Evolutionary conservation across 2,797 vertebrate species (phyloP), one percentile per base, ranked within the genome.

Genomic region (Spea hammondii): DNA sequence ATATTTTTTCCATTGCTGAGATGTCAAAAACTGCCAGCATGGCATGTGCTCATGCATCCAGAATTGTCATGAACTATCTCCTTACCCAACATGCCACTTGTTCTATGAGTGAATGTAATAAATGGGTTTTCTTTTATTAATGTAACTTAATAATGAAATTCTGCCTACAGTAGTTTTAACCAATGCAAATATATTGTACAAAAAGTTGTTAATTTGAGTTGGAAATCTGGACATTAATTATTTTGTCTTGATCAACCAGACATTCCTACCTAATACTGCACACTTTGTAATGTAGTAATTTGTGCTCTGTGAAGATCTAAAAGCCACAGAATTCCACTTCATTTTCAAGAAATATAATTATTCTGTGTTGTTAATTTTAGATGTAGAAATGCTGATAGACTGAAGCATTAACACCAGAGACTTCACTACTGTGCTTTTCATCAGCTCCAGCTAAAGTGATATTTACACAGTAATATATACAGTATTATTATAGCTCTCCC

Each of bases 331-430:
- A 81, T 53, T 76, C 70, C 80, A 83, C 32, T 59, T 66, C 62
- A 57, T 4, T 85, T 83, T 76, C 84, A 85, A 82, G 65, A 81
- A 82, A 85, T 77, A 83, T 80, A 85, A 79, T 75, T 78, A 86
- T 83, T 85, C 48, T 17, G 46, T 86, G 81, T 80, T 85, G 84
- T 79, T 86, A 86, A 85, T 83, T 86, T 87, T 86, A 86, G 82
- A 80, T 62, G 45, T 11, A 50, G 84, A 44, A 80, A 85, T 85
- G 81, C 73, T 86, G 85, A 81, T 70, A 85, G 79, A 64, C 71
- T 85, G 85, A 86, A 84, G 81, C 83, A 84, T 84, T 84, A 85
- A 80, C 85, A 85, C 83, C 11, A 72, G 84, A 84, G 74, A 79
- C 70, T 83, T 84, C 59, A 79, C 78, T 51, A 79, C 85, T 77